Base-by-base conservation (phyloP, 2,113 vertebrate species). In the Percopsis transmontana region DNA sequence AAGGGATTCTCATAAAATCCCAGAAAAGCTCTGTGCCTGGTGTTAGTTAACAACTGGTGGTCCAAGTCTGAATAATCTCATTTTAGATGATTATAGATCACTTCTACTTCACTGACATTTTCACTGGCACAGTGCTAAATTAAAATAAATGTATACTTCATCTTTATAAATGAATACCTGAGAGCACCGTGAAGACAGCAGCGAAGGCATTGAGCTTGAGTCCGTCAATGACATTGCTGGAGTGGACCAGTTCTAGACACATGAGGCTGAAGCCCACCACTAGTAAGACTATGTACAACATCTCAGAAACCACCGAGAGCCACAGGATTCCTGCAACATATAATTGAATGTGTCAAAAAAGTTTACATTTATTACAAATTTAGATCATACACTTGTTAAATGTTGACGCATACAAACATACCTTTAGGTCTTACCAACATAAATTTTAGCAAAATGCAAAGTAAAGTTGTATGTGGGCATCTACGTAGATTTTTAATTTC, bases 201-300 rank as follows among this genome's bases (percentile, higher is more conserved):
- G 96, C 95, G n/a, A 98, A 98, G 86, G 96, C 96, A 27, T 98
- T 98, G 78, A 98, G 93, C 91, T 97, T 98, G 88, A 98, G 95
- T 76, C 96, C 96, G 54, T 97, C 95, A 10, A 98, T 97, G 90
- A 97, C 87, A 47, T 93, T 96, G 89, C 92, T 96, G 83, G 96
- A 95, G 89, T 95, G 94, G 72, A 95, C 89, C 69, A 97, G 93
- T 83, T 98, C 96, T 1, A 97, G 88, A 91, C 96, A 97, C 96
- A 97, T 98, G 88, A 98, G 95, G 87, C 94, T 95, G 94, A 98
- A 98, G 78, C 96, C 96, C 1, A 97, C 95, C 73, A 96, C 83
- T 89, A 98, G 90, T 67, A 98, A 92, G 57, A 95, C 77, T 63
- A 98, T 97, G 91, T 97, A 98, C 54, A 98, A 68, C 85, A 96